Base-by-base conservation (phyloP, 2,797 vertebrate species). In the Catostomus latipinnis region DNA sequence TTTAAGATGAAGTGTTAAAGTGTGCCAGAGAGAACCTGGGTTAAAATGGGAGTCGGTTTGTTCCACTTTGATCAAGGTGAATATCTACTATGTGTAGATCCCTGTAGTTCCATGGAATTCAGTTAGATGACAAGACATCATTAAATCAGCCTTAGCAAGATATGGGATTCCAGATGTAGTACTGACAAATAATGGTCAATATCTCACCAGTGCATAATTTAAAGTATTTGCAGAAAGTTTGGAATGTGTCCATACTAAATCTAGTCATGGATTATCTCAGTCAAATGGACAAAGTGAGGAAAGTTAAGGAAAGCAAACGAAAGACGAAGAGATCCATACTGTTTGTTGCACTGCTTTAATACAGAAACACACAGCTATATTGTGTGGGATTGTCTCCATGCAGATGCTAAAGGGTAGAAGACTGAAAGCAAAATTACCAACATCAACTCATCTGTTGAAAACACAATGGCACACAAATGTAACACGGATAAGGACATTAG, bases 351-450 rank as follows among this genome's bases (percentile, higher is more conserved):
- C 22, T 75, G 8, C 4, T 75, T 18, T 60, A 66, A n/a, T 76
- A 66, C 49, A 54, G 62, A 45, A 76, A 56, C 54, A 13, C 61
- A 66, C 74, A 49, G 1, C 7, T 76, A 11, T 14, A 74, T 74
- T 61, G 18, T 1, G 18, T 76, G 11, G 65, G 66, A 45, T 49
- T 76, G 18, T 76, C 74, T 16, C 74, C 74, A 13, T 61, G 16
- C 74, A 50, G 18, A 12, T 76, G 60, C 61, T 76, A 22, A 76
- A 66, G 61, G 61, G 61, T 53, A 18, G 22, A 12, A 76, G 50
- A 56, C 48, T 54, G 49, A 76, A 76, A 66, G 65, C 74, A 45
- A 66, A 66, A 66, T 12, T 54, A 5, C 10, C 52, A 12, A 13
- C 52, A 54, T 54, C 12, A 54, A 12, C 11, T 12, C 52, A 12